phyloP scores from a whole-genome alignment of 1,140 invertebrate species.

The Pseudachorutes palmiensis region DNA sequence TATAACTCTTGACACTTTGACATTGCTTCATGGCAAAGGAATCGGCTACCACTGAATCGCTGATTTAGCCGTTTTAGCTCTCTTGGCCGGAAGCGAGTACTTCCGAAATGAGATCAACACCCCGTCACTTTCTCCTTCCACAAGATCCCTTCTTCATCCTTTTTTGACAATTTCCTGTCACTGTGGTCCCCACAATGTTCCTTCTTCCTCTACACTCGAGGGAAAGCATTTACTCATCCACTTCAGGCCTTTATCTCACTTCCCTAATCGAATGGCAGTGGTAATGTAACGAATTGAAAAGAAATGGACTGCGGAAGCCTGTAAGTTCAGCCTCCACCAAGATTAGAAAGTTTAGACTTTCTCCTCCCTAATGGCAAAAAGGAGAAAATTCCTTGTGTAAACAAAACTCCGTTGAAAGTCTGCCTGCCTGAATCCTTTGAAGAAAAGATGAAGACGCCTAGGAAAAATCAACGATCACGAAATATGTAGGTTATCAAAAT shows the following conservation, averaged over 20 bases:
- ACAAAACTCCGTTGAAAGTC: background rate
- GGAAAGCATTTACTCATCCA: too few species aligned
- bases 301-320: too few species aligned
- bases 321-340: too few species aligned
- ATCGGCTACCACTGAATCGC: too few species aligned
- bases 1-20: too few species aligned
- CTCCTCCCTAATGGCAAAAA: background rate
- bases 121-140: conserved; percentile 4
- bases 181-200: background rate
- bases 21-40: too few species aligned
- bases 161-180: conserved; percentile 10
- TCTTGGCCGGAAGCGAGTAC: conserved; percentile 4
- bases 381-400: background rate
- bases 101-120: conserved; percentile 6
- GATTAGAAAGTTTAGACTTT: too few species aligned
- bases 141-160: background rate
- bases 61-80: background rate
- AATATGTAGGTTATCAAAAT: background rate
- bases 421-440: background rate
- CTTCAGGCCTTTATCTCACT: conserved; percentile 2
- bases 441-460: too few species aligned
- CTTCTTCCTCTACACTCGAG: too few species aligned
- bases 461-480: background rate
- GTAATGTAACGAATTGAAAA: background rate
- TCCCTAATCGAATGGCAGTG: background rate